Conservation (phyloP, 2,888 invertebrate genomes). For the Drosophila demipolita region DNA sequence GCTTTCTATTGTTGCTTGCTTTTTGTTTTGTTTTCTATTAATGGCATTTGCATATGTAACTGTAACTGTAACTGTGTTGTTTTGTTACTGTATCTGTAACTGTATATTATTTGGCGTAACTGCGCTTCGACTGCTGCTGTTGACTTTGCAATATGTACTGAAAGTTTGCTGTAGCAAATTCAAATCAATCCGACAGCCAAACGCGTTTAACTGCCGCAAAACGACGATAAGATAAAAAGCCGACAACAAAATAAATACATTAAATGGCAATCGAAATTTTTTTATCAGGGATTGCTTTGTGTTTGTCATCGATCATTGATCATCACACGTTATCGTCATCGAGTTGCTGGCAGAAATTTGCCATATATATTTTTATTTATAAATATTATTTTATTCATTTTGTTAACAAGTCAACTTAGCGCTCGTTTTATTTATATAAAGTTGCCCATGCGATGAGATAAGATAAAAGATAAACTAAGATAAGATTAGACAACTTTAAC, state of each 20-base stretch:
- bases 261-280: constrained; percentile 19
- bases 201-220: constrained; percentile 56
- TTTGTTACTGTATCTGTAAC: constrained; percentile 18
- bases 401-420: constrained; percentile 50
- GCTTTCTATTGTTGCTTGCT: constrained; percentile 63
- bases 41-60: constrained; percentile 8
- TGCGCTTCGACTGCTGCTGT: constrained; percentile 44
- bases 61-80: constrained; percentile 15
- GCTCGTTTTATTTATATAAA: constrained; percentile 15
- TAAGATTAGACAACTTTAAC: constrained; percentile 32
- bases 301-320: constrained; percentile 40
- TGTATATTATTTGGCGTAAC: constrained; percentile 22
- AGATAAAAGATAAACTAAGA: constrained; percentile 20
- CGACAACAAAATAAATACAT: constrained; percentile 12
- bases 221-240: constrained; percentile 48
- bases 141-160: constrained; percentile 59
- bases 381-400: constrained; percentile 7
- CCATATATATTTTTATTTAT: background rate
- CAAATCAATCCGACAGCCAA: constrained; percentile 51
- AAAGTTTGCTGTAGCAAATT: constrained; percentile 40
- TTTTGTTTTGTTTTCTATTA: constrained; percentile 15
- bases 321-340: constrained; percentile 17
- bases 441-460: constrained; percentile 40
- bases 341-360: constrained; percentile 11
- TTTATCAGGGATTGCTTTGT: background rate